phyloP scores from a whole-genome alignment of 2,797 vertebrate species.

The Oreochromis mossambicus region DNA sequence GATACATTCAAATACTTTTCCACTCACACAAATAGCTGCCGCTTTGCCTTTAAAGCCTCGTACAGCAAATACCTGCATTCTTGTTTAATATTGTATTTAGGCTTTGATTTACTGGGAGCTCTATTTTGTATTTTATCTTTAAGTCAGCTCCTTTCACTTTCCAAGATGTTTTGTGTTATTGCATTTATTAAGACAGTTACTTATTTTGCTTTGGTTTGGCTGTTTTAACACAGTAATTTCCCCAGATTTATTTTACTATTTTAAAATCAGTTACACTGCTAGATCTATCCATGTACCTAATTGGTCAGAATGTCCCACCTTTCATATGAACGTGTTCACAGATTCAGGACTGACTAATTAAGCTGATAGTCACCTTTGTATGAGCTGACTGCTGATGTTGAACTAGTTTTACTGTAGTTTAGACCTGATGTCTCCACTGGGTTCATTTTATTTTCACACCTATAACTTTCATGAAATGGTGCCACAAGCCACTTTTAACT shows the following conservation, averaged over 20 bases:
- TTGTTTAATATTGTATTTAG: background rate
- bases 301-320: background rate
- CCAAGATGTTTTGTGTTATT: background rate
- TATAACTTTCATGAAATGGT: background rate
- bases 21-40: background rate
- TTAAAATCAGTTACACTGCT: background rate
- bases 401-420: accelerated
- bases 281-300: background rate
- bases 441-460: background rate
- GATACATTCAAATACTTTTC: background rate
- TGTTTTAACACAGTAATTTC: background rate
- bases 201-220: background rate
- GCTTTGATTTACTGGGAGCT: background rate
- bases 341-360: background rate
- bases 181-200: background rate
- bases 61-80: background rate
- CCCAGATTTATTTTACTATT: accelerated
- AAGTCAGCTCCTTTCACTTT: background rate
- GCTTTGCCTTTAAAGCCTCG: background rate
- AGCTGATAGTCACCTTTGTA: background rate
- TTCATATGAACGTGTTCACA: background rate
- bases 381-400: background rate
- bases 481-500: background rate
- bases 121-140: background rate
- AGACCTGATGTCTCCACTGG: background rate